Evolutionary conservation across 2,113 vertebrate genomes (phyloP).

Genomic region (Platycercus adscitus): DNA sequence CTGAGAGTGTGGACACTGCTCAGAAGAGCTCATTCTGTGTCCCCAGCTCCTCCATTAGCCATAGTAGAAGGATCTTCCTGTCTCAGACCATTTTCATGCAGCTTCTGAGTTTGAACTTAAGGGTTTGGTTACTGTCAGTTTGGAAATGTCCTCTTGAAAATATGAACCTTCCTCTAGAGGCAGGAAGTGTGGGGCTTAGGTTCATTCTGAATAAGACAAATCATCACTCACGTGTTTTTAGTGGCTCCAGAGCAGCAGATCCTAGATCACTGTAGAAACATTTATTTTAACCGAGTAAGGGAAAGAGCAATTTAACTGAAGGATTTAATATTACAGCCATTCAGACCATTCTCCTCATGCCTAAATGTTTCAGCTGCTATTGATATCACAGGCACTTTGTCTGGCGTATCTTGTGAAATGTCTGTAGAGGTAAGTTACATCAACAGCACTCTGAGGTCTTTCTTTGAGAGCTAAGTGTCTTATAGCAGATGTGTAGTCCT

Average conservation of each 20-base stretch:
- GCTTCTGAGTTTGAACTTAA: neutral
- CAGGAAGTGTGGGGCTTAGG: neutral
- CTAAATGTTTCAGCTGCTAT: neutral
- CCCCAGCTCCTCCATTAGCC: neutral
- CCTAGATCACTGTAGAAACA: neutral
- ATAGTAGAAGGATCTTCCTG: neutral
- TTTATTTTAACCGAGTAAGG: neutral
- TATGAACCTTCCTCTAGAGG: neutral
- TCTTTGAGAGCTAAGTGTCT: neutral
- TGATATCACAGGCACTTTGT: neutral
- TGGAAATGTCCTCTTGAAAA: neutral
- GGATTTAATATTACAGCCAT: neutral
- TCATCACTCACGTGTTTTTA: neutral
- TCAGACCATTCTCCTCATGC: conserved; percentile 14
- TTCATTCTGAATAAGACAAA: neutral
- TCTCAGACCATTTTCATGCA: neutral
- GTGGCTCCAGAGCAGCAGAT: neutral
- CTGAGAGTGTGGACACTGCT: neutral
- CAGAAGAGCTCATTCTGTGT: neutral
- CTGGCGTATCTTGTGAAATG: neutral
- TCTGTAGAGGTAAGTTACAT: neutral
- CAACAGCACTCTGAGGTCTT: neutral
- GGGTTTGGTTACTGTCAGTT: neutral
- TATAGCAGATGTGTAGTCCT: neutral
- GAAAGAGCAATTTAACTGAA: neutral